Conservation (phyloP, 2,888 invertebrate genomes). For the Lepetodrilus schrolli region DNA sequence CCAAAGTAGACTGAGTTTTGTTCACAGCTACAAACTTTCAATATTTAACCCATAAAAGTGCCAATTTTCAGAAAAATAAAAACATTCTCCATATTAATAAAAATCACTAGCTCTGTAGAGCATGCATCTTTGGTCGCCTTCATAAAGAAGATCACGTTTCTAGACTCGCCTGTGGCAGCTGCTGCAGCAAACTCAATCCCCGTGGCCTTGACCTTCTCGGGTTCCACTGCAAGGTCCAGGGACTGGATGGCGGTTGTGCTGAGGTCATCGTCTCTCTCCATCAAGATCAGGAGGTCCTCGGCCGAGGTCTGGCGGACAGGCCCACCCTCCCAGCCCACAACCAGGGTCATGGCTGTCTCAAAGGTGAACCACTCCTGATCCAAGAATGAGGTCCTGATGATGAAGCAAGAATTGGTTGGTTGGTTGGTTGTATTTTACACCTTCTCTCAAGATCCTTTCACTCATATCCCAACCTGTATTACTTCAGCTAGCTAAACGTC, state of each 20-base stretch:
- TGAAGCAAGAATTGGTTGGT: no score
- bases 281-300: slow-evolving; percentile 25
- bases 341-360: slow-evolving; percentile 71
- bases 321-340: slow-evolving; percentile 71
- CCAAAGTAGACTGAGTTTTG: no score
- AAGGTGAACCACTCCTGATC: slow-evolving; percentile 74
- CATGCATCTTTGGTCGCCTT: no score
- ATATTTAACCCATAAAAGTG: no score
- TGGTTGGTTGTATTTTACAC: no score
- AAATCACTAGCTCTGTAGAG: no score
- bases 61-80: no score
- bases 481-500: no score
- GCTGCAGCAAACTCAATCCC: slow-evolving; percentile 73
- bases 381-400: slow-evolving; percentile 69
- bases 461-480: no score
- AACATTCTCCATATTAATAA: no score
- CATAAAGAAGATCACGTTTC: neutral
- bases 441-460: no score
- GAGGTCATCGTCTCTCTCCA: slow-evolving; percentile 27
- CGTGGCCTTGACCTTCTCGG: slow-evolving; percentile 54
- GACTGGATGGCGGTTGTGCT: slow-evolving; percentile 34
- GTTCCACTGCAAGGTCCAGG: slow-evolving; percentile 50
- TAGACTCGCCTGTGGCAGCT: slow-evolving; percentile 62
- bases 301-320: slow-evolving; percentile 50
- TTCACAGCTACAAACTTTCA: no score